Evolutionary conservation across 2,888 invertebrate species (phyloP).

Genomic region (Hipparchia semele): DNA sequence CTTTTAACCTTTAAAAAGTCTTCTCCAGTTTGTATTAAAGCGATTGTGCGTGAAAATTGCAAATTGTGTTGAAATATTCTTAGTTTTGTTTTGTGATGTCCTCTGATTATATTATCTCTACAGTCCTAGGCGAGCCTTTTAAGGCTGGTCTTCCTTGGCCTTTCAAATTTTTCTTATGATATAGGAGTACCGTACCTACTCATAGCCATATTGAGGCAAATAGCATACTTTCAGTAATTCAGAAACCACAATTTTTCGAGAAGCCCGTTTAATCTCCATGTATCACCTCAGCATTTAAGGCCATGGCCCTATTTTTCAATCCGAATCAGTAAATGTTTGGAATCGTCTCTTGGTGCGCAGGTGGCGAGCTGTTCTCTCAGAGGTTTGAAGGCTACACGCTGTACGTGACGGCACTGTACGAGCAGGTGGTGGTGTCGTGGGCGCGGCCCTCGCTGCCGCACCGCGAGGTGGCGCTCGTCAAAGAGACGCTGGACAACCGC

Average conservation of each 20-base stretch:
- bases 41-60: not conserved
- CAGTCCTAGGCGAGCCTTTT: not conserved
- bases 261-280: too few species aligned
- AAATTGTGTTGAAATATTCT: not conserved
- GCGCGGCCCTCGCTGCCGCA: conserved; percentile 78
- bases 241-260: too few species aligned
- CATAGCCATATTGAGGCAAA: too few species aligned
- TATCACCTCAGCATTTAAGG: too few species aligned
- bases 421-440: conserved; percentile 84
- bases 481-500: conserved; percentile 89
- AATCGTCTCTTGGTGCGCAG: conserved; percentile 54
- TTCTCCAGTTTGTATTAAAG: not conserved
- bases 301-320: not conserved
- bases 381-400: conserved; percentile 85
- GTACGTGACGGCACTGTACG: conserved; percentile 83
- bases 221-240: too few species aligned
- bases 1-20: conserved; percentile 8
- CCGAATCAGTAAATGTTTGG: not conserved
- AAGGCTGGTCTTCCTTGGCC: too few species aligned
- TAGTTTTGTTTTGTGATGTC: not conserved
- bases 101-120: not conserved
- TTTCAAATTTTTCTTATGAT: too few species aligned
- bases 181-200: too few species aligned
- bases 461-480: conserved; percentile 85
- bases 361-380: conserved; percentile 88